Conservation (phyloP, 2,888 invertebrate genomes). For the Cremastinae sp. region DNA sequence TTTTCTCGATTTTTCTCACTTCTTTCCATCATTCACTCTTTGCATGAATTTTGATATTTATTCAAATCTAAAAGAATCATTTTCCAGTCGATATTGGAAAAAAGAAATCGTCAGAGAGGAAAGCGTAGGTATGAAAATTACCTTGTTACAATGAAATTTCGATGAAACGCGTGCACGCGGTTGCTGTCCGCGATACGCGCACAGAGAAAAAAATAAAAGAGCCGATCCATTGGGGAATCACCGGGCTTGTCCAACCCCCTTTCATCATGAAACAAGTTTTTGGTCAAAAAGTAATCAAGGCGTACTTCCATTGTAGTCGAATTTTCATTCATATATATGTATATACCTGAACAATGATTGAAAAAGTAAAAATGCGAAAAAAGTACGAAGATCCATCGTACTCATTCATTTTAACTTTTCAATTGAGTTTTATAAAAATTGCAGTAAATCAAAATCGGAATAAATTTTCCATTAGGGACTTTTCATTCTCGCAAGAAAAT, state of each 20-base stretch:
- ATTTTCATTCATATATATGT: too few relatives aligned
- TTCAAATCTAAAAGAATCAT: constrained; percentile 1
- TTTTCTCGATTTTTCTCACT: constrained; percentile 32
- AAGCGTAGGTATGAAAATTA: too few relatives aligned
- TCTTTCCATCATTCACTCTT: constrained; percentile 40
- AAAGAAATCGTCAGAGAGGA: too few relatives aligned
- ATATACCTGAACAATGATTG: too few relatives aligned
- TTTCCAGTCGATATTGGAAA: neutral
- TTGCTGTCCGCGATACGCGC: constrained; percentile 7
- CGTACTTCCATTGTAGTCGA: constrained; percentile 9
- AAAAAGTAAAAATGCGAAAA: too few relatives aligned
- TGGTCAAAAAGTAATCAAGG: constrained; percentile 50
- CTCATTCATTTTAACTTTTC: too few relatives aligned
- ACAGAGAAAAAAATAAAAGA: constrained; percentile 8
- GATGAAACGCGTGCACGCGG: constrained; percentile 30
- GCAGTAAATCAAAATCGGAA: too few relatives aligned
- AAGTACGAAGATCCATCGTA: too few relatives aligned
- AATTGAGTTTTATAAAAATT: too few relatives aligned
- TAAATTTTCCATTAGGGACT: too few relatives aligned
- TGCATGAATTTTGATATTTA: constrained; percentile 44
- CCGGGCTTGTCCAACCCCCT: constrained; percentile 26
- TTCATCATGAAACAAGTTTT: constrained; percentile 25
- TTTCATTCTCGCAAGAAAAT: too few relatives aligned
- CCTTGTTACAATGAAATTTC: constrained; percentile 39
- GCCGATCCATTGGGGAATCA: constrained; percentile 50